Evolutionary conservation across 2,888 invertebrate species (phyloP), one percentile per base, ranked within the genome.

Genomic region (Minunthozetes semirufus): DNA sequence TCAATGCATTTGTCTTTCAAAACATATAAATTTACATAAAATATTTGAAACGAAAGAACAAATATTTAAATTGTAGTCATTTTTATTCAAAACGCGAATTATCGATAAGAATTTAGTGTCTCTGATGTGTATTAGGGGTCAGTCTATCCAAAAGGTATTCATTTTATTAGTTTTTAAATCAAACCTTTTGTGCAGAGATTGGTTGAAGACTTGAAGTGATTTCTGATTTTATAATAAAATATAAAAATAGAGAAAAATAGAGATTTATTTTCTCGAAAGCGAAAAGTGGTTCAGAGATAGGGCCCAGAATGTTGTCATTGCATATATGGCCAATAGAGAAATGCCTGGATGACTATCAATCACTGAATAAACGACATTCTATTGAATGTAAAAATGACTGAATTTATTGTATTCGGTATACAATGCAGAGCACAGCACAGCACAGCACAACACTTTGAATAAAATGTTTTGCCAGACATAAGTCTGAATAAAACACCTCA

Each of bases 131-230:
- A n/a, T n/a, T n/a, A n/a, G n/a, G n/a, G n/a, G n/a, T n/a, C n/a
- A n/a, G n/a, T n/a, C n/a, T n/a, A n/a, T n/a, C n/a, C n/a, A n/a
- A n/a, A n/a, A n/a, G n/a, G n/a, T n/a, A n/a, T n/a, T n/a, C n/a
- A n/a, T n/a, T n/a, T n/a, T n/a, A n/a, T n/a, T n/a, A n/a, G n/a
- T n/a, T n/a, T n/a, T n/a, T n/a, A n/a, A n/a, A n/a, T n/a, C n/a
- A n/a, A n/a, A n/a, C n/a, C n/a, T n/a, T n/a, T n/a, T n/a, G n/a
- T n/a, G n/a, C n/a, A n/a, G n/a, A n/a, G n/a, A n/a, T n/a, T n/a
- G n/a, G n/a, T n/a, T n/a, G n/a, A n/a, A n/a, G n/a, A n/a, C n/a
- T 53, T 61, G 61, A 61, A 61, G 27, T 61, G 61, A 29, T 61
- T 29, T 29, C 4, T 61, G 61, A 61, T 61, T 61, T 61, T 61